A percentile compares a stretch with the other conserved stretches of the same genome.
Evolutionary conservation across 2,113 vertebrate genomes (phyloP).

Genomic region (Coracopsis vasa): DNA sequence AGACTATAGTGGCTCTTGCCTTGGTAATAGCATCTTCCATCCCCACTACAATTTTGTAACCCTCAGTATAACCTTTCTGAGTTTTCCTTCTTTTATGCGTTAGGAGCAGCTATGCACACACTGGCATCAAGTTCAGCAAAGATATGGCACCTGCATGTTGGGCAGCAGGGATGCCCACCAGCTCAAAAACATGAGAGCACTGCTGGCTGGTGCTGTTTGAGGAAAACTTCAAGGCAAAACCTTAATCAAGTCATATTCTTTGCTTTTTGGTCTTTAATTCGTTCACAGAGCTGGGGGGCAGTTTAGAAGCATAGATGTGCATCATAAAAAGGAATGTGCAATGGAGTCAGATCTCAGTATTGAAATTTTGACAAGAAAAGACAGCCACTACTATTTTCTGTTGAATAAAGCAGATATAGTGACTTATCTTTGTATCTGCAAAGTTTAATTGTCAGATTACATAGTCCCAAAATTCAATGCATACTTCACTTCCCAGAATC

Average conservation of each 20-base stretch:
- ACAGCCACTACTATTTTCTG: neutral
- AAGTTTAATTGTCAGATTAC: neutral
- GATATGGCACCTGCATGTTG: neutral
- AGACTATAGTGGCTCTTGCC: neutral
- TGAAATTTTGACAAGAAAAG: neutral
- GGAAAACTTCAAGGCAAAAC: neutral
- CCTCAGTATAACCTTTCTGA: neutral
- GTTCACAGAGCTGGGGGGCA: neutral
- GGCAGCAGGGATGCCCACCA: neutral
- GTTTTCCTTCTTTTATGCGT: neutral
- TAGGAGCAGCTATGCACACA: neutral
- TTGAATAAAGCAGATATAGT: neutral
- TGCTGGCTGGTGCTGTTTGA: neutral
- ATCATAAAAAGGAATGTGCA: neutral
- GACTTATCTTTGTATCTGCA: neutral
- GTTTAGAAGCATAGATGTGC: neutral
- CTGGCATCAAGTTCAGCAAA: neutral
- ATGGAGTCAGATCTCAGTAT: neutral
- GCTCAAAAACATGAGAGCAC: neutral
- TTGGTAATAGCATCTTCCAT: neutral
- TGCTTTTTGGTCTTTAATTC: neutral
- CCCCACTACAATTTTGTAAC: neutral
- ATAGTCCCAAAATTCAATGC: neutral
- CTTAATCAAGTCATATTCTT: neutral
- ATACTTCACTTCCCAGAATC: neutral